phyloP scores from a whole-genome alignment of 2,888 invertebrate genomes.

The Amphimallon solstitiale region DNA sequence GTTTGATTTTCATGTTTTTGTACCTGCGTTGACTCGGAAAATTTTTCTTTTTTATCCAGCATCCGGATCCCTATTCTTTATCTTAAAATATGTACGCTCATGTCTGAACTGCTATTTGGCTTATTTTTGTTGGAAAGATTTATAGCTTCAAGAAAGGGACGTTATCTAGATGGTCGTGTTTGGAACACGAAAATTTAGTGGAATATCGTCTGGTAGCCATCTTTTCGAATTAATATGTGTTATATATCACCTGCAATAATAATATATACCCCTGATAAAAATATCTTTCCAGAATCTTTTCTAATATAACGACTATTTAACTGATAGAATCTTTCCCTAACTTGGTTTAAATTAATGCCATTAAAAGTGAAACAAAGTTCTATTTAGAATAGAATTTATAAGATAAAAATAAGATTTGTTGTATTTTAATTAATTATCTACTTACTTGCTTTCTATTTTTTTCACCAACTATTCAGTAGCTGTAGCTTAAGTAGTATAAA shows the following conservation, averaged over 20 bases:
- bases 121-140: constrained; percentile 27
- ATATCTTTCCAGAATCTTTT: background rate
- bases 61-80: constrained; percentile 21
- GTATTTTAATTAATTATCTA: too few relatives aligned
- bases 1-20: background rate
- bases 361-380: too few relatives aligned
- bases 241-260: constrained; percentile 3
- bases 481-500: too few relatives aligned
- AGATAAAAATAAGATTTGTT: too few relatives aligned
- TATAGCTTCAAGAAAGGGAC: constrained; percentile 14
- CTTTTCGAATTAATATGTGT: constrained; percentile 24
- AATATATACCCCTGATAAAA: background rate
- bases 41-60: constrained; percentile 1
- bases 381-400: too few relatives aligned
- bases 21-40: background rate
- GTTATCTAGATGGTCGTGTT: constrained; percentile 26
- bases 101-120: constrained; percentile 30
- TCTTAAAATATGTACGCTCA: constrained; percentile 37
- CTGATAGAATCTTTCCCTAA: too few relatives aligned
- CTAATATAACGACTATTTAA: background rate
- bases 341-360: too few relatives aligned
- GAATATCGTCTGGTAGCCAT: constrained; percentile 5
- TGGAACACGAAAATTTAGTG: constrained; percentile 17
- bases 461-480: too few relatives aligned
- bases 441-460: too few relatives aligned